A percentile compares a stretch with the other conserved stretches of the same genome.
These are phyloP conservation scores for Plemyria rubiginata DNA, from an alignment of 2,888 invertebrate genomes.

Conservation along the genomic window DNA sequence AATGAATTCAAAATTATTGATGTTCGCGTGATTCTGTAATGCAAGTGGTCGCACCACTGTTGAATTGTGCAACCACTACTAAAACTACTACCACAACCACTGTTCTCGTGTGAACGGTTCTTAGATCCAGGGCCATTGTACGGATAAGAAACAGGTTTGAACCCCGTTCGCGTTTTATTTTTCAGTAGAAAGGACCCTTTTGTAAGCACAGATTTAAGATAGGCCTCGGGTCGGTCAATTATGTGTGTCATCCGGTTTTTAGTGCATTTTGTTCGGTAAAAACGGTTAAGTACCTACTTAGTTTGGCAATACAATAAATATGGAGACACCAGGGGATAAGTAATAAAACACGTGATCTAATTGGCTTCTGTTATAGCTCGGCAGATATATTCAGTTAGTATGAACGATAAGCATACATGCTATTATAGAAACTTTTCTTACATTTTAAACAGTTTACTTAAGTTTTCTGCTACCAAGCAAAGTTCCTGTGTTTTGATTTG, in stretches of 20 bases:
- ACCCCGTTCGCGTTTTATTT: slow-evolving; percentile 31
- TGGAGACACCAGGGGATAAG: neutral
- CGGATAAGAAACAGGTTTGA: slow-evolving; percentile 35
- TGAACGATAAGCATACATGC: no score
- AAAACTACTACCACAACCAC: slow-evolving; percentile 7
- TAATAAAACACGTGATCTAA: neutral
- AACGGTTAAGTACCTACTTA: slow-evolving; percentile 4
- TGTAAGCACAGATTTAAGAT: slow-evolving; percentile 35
- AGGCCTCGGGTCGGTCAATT: slow-evolving; percentile 26
- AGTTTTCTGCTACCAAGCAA: no score
- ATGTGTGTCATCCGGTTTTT: slow-evolving; percentile 36
- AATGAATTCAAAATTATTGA: no score
- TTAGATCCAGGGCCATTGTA: slow-evolving; percentile 34
- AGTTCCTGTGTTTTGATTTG: no score
- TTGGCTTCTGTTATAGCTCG: neutral
- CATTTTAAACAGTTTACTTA: no score
- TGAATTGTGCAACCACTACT: no score
- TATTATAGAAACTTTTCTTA: no score
- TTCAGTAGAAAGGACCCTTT: slow-evolving; percentile 36
- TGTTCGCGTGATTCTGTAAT: no score
- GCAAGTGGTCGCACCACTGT: no score
- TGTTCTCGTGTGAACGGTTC: slow-evolving; percentile 18
- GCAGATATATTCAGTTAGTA: no score
- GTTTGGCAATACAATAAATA: neutral
- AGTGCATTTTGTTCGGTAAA: slow-evolving; percentile 19